Conservation (phyloP, 2,113 vertebrate genomes). For the Sturnira hondurensis region DNA sequence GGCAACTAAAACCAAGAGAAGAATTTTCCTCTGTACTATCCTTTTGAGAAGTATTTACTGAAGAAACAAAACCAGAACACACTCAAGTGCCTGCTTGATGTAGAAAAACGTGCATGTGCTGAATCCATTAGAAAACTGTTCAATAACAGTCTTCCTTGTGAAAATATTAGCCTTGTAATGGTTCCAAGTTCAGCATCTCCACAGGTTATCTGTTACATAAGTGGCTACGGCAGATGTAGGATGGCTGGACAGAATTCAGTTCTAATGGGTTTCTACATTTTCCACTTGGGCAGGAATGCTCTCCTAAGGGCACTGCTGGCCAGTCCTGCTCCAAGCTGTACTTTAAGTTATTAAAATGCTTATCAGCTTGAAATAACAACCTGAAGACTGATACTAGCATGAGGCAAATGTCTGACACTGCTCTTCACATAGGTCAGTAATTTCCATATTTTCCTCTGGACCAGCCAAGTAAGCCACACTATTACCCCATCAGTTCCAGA, state of each 20-base stretch:
- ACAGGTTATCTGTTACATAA: slow-evolving; percentile 74
- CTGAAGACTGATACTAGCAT: neutral
- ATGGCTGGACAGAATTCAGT: neutral
- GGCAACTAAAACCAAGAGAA: slow-evolving; percentile 28
- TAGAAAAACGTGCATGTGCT: slow-evolving; percentile 74
- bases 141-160: slow-evolving; percentile 72
- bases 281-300: neutral
- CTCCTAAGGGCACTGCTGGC: neutral
- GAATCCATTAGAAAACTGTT: slow-evolving; percentile 71
- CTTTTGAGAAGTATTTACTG: slow-evolving; percentile 64
- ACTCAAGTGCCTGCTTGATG: slow-evolving; percentile 40
- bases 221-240: slow-evolving; percentile 58
- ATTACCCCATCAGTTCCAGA: neutral
- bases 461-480: neutral
- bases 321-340: neutral
- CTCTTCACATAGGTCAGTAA: neutral
- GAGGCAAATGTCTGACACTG: neutral
- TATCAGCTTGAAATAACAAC: slow-evolving; percentile 25
- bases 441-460: neutral
- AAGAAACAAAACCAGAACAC: slow-evolving; percentile 69
- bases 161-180: slow-evolving; percentile 81
- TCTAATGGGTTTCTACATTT: neutral
- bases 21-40: slow-evolving; percentile 44
- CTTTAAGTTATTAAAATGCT: neutral
- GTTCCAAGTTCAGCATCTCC: slow-evolving; percentile 77